phyloP scores from a whole-genome alignment of 2,797 vertebrate genomes.

The Clarias fuscus region DNA sequence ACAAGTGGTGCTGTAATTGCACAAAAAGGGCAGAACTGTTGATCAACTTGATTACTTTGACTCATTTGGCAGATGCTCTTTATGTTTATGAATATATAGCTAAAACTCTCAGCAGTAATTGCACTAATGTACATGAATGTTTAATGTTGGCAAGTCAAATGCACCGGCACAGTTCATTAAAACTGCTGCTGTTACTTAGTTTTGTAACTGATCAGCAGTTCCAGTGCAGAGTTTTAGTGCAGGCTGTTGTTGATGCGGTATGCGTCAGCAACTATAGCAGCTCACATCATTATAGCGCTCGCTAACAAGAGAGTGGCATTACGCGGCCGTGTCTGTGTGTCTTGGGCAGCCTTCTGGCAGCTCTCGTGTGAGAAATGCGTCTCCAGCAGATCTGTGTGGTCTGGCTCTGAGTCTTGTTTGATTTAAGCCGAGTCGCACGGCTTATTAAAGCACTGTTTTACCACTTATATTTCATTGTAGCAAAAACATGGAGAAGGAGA shows the following conservation, averaged over 20 bases:
- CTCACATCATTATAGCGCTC: slow-evolving; percentile 36
- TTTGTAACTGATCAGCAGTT: slow-evolving; percentile 35
- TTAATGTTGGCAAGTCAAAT: neutral
- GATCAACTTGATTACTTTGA: neutral
- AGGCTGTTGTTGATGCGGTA: slow-evolving; percentile 22
- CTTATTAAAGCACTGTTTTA: slow-evolving; percentile 50
- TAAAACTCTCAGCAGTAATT: neutral
- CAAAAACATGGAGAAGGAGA: slow-evolving; percentile 35
- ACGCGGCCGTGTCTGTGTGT: slow-evolving; percentile 28
- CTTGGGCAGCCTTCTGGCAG: slow-evolving; percentile 42
- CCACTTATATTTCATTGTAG: slow-evolving; percentile 53
- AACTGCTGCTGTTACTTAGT: slow-evolving; percentile 15
- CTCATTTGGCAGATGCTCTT: neutral
- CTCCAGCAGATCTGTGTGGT: slow-evolving; percentile 48
- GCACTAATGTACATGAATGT: neutral
- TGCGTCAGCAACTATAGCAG: slow-evolving; percentile 32
- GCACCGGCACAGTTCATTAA: slow-evolving; percentile 2
- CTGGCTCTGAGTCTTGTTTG: slow-evolving; percentile 49
- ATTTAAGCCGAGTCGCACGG: slow-evolving; percentile 43
- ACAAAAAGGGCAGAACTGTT: neutral
- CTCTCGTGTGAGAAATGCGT: slow-evolving; percentile 36
- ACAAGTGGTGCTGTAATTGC: neutral
- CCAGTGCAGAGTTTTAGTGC: slow-evolving; percentile 6
- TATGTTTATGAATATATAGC: neutral
- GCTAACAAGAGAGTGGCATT: slow-evolving; percentile 50